Base-by-base conservation (phyloP, 2,888 invertebrate genomes). In the Fissipunctia ypsillon region DNA sequence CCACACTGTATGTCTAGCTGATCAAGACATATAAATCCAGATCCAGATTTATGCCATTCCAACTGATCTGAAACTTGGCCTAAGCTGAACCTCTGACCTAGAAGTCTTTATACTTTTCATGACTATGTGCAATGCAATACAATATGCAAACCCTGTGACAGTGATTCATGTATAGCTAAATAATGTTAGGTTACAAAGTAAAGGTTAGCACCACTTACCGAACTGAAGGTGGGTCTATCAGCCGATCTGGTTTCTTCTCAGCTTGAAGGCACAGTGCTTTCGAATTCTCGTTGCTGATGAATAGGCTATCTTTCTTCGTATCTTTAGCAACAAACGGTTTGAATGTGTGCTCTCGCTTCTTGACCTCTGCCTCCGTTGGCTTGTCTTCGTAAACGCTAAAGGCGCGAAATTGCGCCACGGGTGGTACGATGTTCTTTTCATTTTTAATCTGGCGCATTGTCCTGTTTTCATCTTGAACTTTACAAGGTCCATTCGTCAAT, bases 331-430 rank as follows among this genome's bases (percentile, higher is more conserved):
- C 91, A 83, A 95, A 96, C n/a, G 95, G 94, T 81, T 96, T 96
- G 81, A 93, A 94, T 22, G 93, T 93, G 54, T 95, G 92, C 86
- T 95, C 95, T 76, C 93, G 91, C 90, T 95, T 95, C 87, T 95
- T 95, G 70, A 93, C 92, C 76, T 96, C 95, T 2, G 85, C 90
- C 84, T 96, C 97, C 59, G 94, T 93, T 38, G 94, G 92, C 68
- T 95, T 95, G 85, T 98, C 98, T 90, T 98, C 98, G 88, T 97
- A 98, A 2, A 98, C 97, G 87, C 97, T 97, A 91, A 98, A 98
- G 57, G 97, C 97, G 94, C 98, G 97, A 93, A 97, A 97, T 90
- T 98, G 97, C 76, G 97, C 97, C 88, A 97, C 97, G 69, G 97
- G 97, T 81, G 94, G 96, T 75, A 95, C 93, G 68, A 96, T 95